A percentile compares a stretch with the other conserved stretches of the same genome.
Conservation (phyloP, 2,888 invertebrate species). For the Cyrtodaria siliqua region DNA sequence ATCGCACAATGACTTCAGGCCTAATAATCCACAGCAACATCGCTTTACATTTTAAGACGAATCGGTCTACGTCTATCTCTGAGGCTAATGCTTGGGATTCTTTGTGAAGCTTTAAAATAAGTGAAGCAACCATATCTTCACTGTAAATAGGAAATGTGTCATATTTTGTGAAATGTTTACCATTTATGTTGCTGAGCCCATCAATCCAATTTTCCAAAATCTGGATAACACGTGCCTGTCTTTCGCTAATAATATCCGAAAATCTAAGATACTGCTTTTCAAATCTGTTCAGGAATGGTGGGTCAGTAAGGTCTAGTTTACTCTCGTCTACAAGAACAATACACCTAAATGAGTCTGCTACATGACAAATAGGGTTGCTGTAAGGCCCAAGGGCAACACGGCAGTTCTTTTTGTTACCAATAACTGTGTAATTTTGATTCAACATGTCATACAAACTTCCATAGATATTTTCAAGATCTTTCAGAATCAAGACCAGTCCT, state of each 20-base stretch:
- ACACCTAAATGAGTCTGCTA: conserved; percentile 72
- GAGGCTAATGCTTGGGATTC: too few relatives aligned
- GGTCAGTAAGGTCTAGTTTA: conserved; percentile 65
- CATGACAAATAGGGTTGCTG: conserved; percentile 74
- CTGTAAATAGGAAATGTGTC: conserved; percentile 63
- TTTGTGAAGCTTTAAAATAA: conserved; percentile 35
- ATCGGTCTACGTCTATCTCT: too few relatives aligned
- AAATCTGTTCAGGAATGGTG: conserved; percentile 77
- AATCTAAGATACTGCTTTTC: conserved; percentile 77
- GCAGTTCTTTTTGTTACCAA: conserved; percentile 70
- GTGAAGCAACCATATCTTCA: conserved; percentile 60
- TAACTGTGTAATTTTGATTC: conserved; percentile 73
- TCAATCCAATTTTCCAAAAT: conserved; percentile 40
- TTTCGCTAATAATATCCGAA: conserved; percentile 52
- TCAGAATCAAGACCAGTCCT: conserved; percentile 68
- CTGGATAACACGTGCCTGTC: conserved; percentile 23
- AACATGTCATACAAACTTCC: conserved; percentile 76
- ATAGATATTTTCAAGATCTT: conserved; percentile 72
- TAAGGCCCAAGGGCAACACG: conserved; percentile 72
- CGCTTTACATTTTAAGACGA: conserved; percentile 8
- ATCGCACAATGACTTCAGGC: conserved; percentile 62
- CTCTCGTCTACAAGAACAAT: conserved; percentile 72
- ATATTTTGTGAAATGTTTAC: conserved; percentile 17
- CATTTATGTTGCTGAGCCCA: conserved; percentile 15
- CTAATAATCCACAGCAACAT: conserved; percentile 53